These are phyloP conservation scores for Phanerotoma sp. DNA, from an alignment of 2,888 invertebrate species.

Conservation along the genomic window DNA sequence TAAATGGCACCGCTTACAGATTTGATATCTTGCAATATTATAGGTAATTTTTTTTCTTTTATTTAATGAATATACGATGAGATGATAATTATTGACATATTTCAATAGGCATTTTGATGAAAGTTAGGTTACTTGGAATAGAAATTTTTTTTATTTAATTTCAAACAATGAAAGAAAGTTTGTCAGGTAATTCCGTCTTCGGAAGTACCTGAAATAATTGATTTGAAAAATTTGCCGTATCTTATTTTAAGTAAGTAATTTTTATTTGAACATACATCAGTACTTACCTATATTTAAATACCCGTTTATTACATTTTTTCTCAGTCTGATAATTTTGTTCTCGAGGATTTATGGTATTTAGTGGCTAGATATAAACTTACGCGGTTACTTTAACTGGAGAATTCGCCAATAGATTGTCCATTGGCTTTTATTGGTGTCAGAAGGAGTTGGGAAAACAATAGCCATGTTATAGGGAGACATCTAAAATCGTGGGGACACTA, in stretches of 20 bases:
- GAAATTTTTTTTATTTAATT: too few relatives aligned
- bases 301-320: background rate
- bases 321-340: background rate
- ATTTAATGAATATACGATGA: too few relatives aligned
- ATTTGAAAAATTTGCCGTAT: too few relatives aligned
- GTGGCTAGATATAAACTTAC: background rate
- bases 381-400: background rate
- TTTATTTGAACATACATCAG: too few relatives aligned
- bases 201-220: too few relatives aligned
- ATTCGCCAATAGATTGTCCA: conserved; percentile 4
- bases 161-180: too few relatives aligned
- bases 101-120: too few relatives aligned
- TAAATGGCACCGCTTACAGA: conserved; percentile 49
- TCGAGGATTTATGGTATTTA: background rate
- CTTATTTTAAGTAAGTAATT: too few relatives aligned
- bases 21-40: conserved; percentile 51
- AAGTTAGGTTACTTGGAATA: too few relatives aligned
- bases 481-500: conserved; percentile 5
- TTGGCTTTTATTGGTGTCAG: conserved; percentile 4
- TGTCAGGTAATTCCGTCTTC: too few relatives aligned
- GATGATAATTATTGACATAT: too few relatives aligned
- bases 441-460: conserved; percentile 1
- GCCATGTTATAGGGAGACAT: background rate
- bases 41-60: conserved; percentile 49
- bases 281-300: too few relatives aligned